Base-by-base conservation (phyloP, 2,113 vertebrate species). In the Clarias magur region DNA sequence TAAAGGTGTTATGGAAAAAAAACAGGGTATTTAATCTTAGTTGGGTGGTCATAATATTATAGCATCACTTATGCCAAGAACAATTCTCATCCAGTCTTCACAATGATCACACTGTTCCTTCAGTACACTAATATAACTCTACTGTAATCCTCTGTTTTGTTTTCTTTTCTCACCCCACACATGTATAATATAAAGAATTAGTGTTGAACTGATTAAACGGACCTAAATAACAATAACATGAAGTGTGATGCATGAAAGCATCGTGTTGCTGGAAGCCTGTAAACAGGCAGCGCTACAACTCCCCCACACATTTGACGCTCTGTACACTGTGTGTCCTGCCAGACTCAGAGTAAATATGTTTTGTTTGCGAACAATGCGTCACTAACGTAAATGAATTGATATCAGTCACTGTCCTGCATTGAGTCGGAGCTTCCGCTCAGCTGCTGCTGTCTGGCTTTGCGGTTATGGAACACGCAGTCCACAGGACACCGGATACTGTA, bases 291-390 rank as follows among this genome's bases (percentile, higher is more conserved):
- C 25, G 16, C 3, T 15, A 56, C 75, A 27, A 54, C 75, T 54
- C 75, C 75, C 75, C 75, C 75, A 54, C 25, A 27, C 53, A 56
- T 56, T 27, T 27, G 75, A 78, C 13, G 2, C 48, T 27, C 75
- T n/a, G 73, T 76, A 53, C 73, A 53, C 13, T 56, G 75, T 56
- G 75, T 56, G 75, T 56, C 73, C 73, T 27, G 53, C 8, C 13
- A 79, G 42, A 56, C 75, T 27, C 48, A 8, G 6, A 54, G 75
- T 78, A 78, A 78, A 78, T n/a, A 78, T 16, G 48, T n/a, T 78
- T 54, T 78, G 75, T 78, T 56, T 78, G 75, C 15, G 75, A 54
- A 75, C 72, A 25, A 76, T 76, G 72, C 12, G 12, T 27, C 75
- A 78, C 23, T 16, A 9, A 25, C 25, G 23, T 78, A 16, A 15